Evolutionary conservation across 2,797 vertebrate genomes (phyloP).

Genomic region (Sciurus vulgaris): DNA sequence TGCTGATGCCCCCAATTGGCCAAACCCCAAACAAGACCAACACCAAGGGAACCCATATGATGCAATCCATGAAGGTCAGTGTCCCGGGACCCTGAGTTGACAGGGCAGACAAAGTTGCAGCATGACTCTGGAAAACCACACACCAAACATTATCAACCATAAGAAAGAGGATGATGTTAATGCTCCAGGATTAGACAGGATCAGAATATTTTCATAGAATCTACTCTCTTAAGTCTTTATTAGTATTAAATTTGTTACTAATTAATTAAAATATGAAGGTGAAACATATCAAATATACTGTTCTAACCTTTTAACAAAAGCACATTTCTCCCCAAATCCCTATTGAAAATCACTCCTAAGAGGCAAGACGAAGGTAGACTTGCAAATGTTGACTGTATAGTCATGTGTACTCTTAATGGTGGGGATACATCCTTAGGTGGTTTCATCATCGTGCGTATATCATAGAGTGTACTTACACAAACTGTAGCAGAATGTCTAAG

Average conservation of each 20-base stretch:
- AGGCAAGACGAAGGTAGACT: background rate
- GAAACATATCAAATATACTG: background rate
- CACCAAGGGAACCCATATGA: background rate
- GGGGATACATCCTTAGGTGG: background rate
- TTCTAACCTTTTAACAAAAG: slow-evolving; percentile 26
- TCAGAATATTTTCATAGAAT: slow-evolving; percentile 14
- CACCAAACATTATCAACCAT: background rate
- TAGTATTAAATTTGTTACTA: background rate
- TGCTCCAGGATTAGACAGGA: background rate
- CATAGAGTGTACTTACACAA: background rate
- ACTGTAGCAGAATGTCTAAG: background rate
- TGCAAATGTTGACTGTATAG: background rate
- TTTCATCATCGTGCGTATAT: background rate
- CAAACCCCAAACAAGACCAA: background rate
- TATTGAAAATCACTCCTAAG: slow-evolving; percentile 25
- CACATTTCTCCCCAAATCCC: background rate
- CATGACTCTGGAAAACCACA: background rate
- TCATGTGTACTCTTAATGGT: background rate
- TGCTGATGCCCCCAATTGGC: background rate
- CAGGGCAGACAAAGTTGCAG: background rate
- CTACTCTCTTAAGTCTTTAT: background rate
- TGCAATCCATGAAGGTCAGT: background rate
- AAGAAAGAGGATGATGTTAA: background rate
- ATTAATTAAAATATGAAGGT: slow-evolving; percentile 29
- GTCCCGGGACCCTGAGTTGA: background rate